These are phyloP conservation scores for Crossocerus cetratus DNA, from an alignment of 2,888 invertebrate species.

Conservation along the genomic window DNA sequence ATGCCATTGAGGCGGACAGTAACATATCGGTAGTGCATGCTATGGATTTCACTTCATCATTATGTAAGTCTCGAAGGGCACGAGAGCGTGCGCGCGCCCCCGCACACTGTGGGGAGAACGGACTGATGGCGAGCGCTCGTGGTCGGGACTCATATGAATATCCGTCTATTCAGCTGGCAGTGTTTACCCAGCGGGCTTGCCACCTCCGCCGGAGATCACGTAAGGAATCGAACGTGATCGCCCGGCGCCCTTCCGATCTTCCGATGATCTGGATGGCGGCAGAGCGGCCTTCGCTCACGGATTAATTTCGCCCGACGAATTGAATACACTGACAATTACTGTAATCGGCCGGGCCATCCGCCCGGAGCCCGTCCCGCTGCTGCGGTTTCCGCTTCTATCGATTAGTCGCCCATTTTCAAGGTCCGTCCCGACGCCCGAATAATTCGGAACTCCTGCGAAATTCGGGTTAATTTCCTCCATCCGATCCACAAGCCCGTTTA, in stretches of 20 bases:
- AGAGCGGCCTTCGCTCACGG: not conserved
- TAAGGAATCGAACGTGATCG: slow-evolving; percentile 53
- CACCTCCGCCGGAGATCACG: slow-evolving; percentile 33
- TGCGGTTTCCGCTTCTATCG: not conserved
- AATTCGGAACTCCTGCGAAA: not conserved
- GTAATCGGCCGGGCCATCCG: not conserved
- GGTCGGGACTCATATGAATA: slow-evolving; percentile 51
- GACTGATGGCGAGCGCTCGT: slow-evolving; percentile 34
- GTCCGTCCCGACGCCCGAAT: not conserved
- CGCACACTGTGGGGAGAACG: too few relatives aligned
- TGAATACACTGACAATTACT: not conserved
- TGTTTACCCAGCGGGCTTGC: slow-evolving; percentile 51
- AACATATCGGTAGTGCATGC: slow-evolving; percentile 67
- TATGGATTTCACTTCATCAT: slow-evolving; percentile 68
- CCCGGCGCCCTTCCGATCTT: not conserved
- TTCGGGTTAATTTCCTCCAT: slow-evolving; percentile 1
- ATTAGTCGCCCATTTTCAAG: slow-evolving; percentile 1
- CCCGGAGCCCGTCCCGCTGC: not conserved
- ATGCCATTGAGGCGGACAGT: slow-evolving; percentile 53
- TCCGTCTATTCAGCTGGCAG: slow-evolving; percentile 57
- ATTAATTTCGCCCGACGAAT: not conserved
- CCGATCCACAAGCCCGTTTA: not conserved
- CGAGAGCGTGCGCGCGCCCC: too few relatives aligned
- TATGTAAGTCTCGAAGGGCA: slow-evolving; percentile 67
- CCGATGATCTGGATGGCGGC: not conserved